Evolutionary conservation across 2,113 vertebrate genomes (phyloP), one percentile per base, ranked within the genome.

Genomic region (Stercorarius parasiticus): DNA sequence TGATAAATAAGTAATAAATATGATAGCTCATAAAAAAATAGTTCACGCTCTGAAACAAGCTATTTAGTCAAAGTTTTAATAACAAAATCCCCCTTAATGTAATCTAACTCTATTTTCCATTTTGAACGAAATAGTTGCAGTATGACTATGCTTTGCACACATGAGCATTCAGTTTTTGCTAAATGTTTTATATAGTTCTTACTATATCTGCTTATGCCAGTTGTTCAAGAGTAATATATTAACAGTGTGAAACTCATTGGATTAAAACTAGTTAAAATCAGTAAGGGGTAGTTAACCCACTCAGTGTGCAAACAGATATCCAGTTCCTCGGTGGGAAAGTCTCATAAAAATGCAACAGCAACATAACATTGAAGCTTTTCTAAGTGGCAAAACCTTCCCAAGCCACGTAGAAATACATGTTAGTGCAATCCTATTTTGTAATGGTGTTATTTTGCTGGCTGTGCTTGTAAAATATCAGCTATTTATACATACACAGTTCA

Each of bases 351-450:
- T 11, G 16, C 34, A 83, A 76, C 1, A 3, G 50, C 15, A 90
- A 15, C 3, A 2, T 34, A 92, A 70, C 7, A 26, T 1, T 13
- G 30, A 77, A 86, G 58, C 13, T 64, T 21, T 53, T 86, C 4
- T 36, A 95, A 84, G 23, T 26, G 45, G 23, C 18, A 91, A 85
- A 84, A 70, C 40, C 27, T 88, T 88, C 52, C 42, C 66, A 93
- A 38, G 74, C 38, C 56, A 74, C 1, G 0, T 1, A 86, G 49
- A 86, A 85, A 79, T 47, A 84, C 16, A 49, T 43, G 6, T 52
- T 38, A 59, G 11, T 27, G 34, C 30, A 85, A 71, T 38, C 29
- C 26, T 88, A 5, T 66, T 88, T 82, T 70, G 21, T 40, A 88
- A 71, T 23, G 4, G 11, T 36, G 11, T 13, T 88, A 34, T 42